These are phyloP conservation scores for Anniella stebbinsi DNA, from an alignment of 2,797 vertebrate species.

Conservation along the genomic window DNA sequence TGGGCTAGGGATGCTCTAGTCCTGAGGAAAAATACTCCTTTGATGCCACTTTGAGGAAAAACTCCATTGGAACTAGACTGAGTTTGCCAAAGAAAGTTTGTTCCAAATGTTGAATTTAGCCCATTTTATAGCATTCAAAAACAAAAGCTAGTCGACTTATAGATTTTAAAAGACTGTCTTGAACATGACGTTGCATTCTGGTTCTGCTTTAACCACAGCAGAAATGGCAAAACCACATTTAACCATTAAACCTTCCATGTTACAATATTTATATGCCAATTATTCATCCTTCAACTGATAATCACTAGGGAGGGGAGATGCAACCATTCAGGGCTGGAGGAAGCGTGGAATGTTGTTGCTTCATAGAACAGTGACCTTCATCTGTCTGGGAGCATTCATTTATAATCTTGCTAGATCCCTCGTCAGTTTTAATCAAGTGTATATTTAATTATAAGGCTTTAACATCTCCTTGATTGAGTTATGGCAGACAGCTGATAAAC, in stretches of 20 bases:
- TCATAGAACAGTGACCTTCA: constrained; percentile 28
- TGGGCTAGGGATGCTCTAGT: neutral
- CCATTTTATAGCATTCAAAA: too few species aligned
- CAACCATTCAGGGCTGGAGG: neutral
- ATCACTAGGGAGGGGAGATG: neutral
- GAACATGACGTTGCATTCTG: neutral
- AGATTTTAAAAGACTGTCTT: neutral
- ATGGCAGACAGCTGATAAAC: neutral
- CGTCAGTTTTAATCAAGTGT: constrained; percentile 20
- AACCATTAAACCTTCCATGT: constrained; percentile 4
- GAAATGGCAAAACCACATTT: neutral
- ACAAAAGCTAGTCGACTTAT: neutral
- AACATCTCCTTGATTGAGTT: constrained; percentile 19
- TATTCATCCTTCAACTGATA: neutral
- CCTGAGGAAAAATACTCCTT: neutral
- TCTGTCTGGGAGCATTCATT: constrained; percentile 13
- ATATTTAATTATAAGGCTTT: constrained; percentile 41
- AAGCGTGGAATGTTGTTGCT: neutral
- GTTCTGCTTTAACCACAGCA: neutral
- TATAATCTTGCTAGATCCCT: constrained; percentile 23
- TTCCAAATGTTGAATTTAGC: too few species aligned
- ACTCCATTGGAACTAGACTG: too few species aligned
- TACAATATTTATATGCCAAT: neutral
- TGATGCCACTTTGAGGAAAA: neutral
- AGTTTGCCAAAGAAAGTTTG: too few species aligned